Base-by-base conservation (phyloP, 1,140 invertebrate species). In the Hyphantria cunea region DNA sequence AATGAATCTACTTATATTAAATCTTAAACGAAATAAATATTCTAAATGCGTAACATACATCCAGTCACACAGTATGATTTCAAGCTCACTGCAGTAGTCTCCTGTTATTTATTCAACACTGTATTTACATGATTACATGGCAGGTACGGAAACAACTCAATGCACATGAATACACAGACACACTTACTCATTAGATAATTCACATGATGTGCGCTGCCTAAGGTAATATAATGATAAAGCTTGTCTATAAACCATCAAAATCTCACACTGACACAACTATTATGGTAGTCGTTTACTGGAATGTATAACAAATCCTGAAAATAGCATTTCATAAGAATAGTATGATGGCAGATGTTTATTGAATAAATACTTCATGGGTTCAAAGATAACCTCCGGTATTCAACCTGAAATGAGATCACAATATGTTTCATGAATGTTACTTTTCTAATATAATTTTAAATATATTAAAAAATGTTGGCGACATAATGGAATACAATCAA, bases 1-100 rank as follows among this genome's bases (percentile, higher is more conserved):
- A 90, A 84, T 85, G 80, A 78, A 82, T 76, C 77, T 84, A 88
- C 84, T 86, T 88, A 88, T 44, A 78, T 76, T 80, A 79, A 72
- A 78, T 68, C 78, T 86, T 88, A 86, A 78, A 70, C 74, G 83
- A 85, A 86, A 84, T 84, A 86, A 88, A 86, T 87, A 87, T 68
- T 58, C 74, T 82, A 80, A 83, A 82, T 80, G 78, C 67, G 78
- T 72, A 78, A 66, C 54, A 64, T 76, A 84, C 78, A 79, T 77
- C 74, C 78, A 79, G 78, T 74, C 82, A 77, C 72, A 78, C 78
- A 60, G 15, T 72, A 70, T 75, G 62, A 79, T 76, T 75, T 70
- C 76, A 72, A 75, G 71, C 80, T 81, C 77, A 67, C 76, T 17
- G 59, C 48, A 64, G 53, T 53, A 76, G 71, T 76, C 74, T 78